phyloP scores from a whole-genome alignment of 1,140 invertebrate genomes.

The Archivesica marissinica region DNA sequence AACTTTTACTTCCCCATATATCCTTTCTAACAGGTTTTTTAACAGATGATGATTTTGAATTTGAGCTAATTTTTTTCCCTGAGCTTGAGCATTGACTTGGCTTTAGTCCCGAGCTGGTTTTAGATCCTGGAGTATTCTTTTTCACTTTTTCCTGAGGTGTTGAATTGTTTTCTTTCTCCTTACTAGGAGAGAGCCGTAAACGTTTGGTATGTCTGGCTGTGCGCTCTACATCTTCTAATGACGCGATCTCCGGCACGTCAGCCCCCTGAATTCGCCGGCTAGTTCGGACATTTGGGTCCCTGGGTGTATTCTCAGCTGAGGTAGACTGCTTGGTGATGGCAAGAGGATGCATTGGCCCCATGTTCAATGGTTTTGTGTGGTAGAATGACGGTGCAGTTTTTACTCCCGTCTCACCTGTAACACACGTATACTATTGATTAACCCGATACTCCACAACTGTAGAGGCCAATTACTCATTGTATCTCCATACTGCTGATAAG shows the following conservation, averaged over 20 bases:
- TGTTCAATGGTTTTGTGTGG: slow-evolving; percentile 69
- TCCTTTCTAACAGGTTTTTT: slow-evolving; percentile 61
- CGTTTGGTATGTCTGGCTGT: slow-evolving; percentile 29
- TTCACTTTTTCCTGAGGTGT: slow-evolving; percentile 49
- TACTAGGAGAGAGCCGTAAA: slow-evolving; percentile 12
- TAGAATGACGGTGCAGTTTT: slow-evolving; percentile 74
- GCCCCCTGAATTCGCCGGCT: slow-evolving; percentile 77
- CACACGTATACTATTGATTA: no score
- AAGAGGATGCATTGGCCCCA: slow-evolving; percentile 42
- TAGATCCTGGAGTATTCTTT: slow-evolving; percentile 31
- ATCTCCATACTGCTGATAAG: no score
- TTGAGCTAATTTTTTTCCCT: slow-evolving; percentile 11
- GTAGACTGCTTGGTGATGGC: slow-evolving; percentile 53
- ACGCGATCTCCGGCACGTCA: slow-evolving; percentile 63
- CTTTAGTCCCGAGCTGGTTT: slow-evolving; percentile 25
- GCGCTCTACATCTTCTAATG: slow-evolving; percentile 68
- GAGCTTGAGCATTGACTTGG: slow-evolving; percentile 30
- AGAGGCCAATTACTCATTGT: no score
- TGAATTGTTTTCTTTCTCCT: slow-evolving; percentile 53
- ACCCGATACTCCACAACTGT: no score
- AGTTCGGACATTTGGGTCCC: slow-evolving; percentile 61
- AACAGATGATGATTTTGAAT: slow-evolving; percentile 24
- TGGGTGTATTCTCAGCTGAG: slow-evolving; percentile 16
- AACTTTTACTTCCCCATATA: slow-evolving; percentile 62
- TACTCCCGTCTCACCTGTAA: slow-evolving; percentile 67